Evolutionary conservation across 2,113 vertebrate species (phyloP), one percentile per base, ranked within the genome.

Genomic region (Clarias gariepinus): DNA sequence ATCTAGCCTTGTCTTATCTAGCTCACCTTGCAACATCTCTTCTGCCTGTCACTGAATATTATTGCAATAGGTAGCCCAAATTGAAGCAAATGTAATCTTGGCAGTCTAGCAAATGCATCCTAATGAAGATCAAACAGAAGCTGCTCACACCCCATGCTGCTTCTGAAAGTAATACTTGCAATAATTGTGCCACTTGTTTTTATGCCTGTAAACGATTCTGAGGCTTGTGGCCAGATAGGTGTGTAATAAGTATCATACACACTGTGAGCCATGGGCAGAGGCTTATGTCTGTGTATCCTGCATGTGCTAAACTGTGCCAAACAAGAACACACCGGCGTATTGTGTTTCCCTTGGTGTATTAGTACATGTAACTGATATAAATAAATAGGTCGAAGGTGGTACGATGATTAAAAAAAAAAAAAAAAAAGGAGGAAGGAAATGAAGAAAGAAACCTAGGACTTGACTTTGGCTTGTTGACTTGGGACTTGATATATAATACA

Each of bases 281-380:
- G 28, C 18, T 60, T 23, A 12, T 21, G 28, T 80, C 57, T 81
- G 78, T 81, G 78, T 58, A 81, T 61, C 25, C 57, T 60, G 57
- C 19, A 19, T 81, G 78, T 36, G 28, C 57, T 61, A 30, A 81
- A 81, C 78, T 36, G 61, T 61, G 21, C 78, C 58, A 61, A 61
- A 81, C 53, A 79, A 30, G 77, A 58, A 33, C 77, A 60, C 55
- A 80, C 30, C 3, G 21, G 11, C 10, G 57, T 81, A 81, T 81
- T 25, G 9, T 23, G 57, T 81, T 81, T 25, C 78, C 25, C 78
- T 33, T 15, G 57, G 57, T 41, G 57, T 61, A 30, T 81, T 81
- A 41, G 57, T 25, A 36, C 78, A 2, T 81, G 78, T 81, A 81
- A 81, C 78, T 81, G 78, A 81, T 81, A 60, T 81, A 81, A 61